Base-by-base conservation (phyloP, 2,113 vertebrate species). In the Chaetodon auriga region DNA sequence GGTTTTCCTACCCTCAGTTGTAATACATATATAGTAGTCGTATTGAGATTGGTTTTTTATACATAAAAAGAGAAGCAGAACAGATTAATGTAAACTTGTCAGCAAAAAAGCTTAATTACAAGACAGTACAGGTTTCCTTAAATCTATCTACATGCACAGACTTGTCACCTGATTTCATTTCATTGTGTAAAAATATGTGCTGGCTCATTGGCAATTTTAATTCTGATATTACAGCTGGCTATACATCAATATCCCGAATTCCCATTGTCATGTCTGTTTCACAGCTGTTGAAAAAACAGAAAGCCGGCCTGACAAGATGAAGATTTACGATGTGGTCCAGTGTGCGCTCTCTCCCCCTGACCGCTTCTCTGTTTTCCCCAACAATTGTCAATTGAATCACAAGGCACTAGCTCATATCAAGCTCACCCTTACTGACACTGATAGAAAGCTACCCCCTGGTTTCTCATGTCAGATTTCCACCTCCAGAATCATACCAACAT, bases 321-420 rank as follows among this genome's bases (percentile, higher is more conserved):
- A 57, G 65, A 74, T 79, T 83, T 25, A 85, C 82, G 11, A 57
- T 63, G 16, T 46, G 41, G 30, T 16, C 7, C 3, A 30, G 16
- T 23, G n/a, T 70, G 25, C 48, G 35, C 6, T 53, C 46, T 53
- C 46, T 71, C 60, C 45, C 25, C 25, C 18, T 55, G 51, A 80
- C 51, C 43, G 82, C 8, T 38, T 81, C 66, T 85, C 63, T 82
- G 71, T 91, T 78, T 63, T 51, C 70, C 30, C n/a, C 62, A 89
- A 90, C 87, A 92, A 91, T 89, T 55, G 68, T 46, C 80, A 76
- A 83, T 87, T 83, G 84, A 85, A 84, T 58, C 75, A 68, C 64
- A 75, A 46, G 30, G 54, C 69, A 30, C 25, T 65, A 4, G 15
- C 48, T 87, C 58, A 75, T 80, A 83, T 87, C 70, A 88, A 75